Evolutionary conservation across 1,140 invertebrate genomes (phyloP).

Genomic region (Ephestia elutella): DNA sequence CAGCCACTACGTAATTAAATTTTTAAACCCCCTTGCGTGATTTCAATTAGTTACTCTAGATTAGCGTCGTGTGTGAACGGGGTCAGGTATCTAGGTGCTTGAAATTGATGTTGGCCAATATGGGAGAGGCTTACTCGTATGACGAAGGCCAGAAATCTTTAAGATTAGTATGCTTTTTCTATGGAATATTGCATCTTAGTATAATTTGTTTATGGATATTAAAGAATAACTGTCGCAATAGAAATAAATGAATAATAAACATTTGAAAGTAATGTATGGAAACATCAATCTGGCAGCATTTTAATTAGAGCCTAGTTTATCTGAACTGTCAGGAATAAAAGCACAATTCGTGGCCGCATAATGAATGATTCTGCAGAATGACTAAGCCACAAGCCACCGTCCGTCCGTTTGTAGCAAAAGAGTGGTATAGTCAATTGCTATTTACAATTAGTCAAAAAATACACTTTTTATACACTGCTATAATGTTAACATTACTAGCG

Average conservation of each 20-base stretch:
- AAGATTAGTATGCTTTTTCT: no score
- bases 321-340: background rate
- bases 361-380: conserved; percentile 4
- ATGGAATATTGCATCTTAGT: no score
- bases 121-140: no score
- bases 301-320: conserved; percentile 2
- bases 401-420: background rate
- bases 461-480: no score
- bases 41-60: background rate
- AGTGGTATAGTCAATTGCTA: background rate
- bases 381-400: conserved; percentile 4
- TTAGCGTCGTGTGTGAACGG: background rate
- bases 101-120: no score
- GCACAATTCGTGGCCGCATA: conserved; percentile 2
- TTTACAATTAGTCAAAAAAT: background rate
- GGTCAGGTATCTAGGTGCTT: background rate
- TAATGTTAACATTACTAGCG: no score
- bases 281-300: background rate
- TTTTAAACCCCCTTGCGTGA: background rate
- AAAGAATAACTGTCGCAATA: no score
- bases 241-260: no score
- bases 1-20: background rate
- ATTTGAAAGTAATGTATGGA: background rate
- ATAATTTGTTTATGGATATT: no score
- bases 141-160: no score